Base-by-base conservation (phyloP, 2,113 vertebrate genomes). In the Donacobius atricapilla region DNA sequence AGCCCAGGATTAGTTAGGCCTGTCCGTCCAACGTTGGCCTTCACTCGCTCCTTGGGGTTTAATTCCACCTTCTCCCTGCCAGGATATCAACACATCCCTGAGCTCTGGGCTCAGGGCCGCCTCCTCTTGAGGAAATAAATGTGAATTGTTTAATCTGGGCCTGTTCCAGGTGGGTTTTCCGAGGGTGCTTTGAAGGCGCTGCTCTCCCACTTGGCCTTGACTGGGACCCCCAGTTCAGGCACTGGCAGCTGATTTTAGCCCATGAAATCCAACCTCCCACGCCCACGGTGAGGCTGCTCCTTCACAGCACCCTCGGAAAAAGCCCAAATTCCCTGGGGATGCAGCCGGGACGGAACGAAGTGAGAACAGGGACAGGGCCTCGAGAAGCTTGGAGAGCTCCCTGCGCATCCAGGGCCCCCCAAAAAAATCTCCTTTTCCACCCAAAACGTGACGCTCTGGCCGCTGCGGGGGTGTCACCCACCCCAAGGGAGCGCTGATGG, bases 401-500 rank as follows among this genome's bases (percentile, higher is more conserved):
- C 53, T 3, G 19, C 0, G 22, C 37, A 14, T 14, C 28, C 53
- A 23, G 9, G 31, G 27, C 50, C 65, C 44, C 17, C n/a, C 40
- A 40, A 21, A 47, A 21, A 47, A 65, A 28, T 25, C 54, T 44
- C 39, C 28, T 90, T 75, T 68, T 44, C 54, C 40, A 37, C 22
- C 39, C 27, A 1, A 51, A 18, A 0, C 0, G 10, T 2, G 24
- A 11, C 0, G 0, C 35, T 9, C 9, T 4, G 11, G 35, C 66
- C 81, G 77, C 87, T 13, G 44, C 12, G 57, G 18, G 47, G 66
- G 39, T 6, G 1, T 47, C 58, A 27, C 21, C 16, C 28, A 9
- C 10, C 69, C 80, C 60, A 2, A 16, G 18, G 25, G 20, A 5
- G 63, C 28, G 5, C 11, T 2, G 60, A 30, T 3, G 15, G 79